Conservation (phyloP, 2,888 invertebrate genomes). For the Thyatira batis region DNA sequence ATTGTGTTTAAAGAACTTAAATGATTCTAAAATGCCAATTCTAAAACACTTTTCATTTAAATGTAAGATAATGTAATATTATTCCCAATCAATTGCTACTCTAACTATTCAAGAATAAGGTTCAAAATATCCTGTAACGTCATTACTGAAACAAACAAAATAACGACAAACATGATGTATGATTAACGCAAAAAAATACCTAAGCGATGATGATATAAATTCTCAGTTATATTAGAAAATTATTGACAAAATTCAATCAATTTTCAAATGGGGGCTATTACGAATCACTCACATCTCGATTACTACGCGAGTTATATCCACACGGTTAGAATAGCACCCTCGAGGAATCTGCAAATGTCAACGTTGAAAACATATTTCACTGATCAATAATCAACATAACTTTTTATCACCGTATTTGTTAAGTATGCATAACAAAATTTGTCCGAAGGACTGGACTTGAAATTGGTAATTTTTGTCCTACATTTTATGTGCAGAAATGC, state of each 20-base stretch:
- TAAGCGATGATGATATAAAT: neutral
- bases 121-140: too few species aligned
- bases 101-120: too few species aligned
- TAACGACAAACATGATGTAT: neutral
- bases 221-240: too few species aligned
- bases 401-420: neutral
- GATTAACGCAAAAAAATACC: neutral
- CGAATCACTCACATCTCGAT: constrained; percentile 2
- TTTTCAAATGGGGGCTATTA: neutral
- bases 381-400: constrained; percentile 17
- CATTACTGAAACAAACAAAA: too few species aligned
- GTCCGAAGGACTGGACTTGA: neutral
- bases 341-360: constrained; percentile 7
- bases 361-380: constrained; percentile 1
- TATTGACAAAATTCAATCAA: neutral
- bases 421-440: too few species aligned
- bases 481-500: too few species aligned
- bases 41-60: too few species aligned
- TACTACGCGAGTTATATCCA: constrained; percentile 3
- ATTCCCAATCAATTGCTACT: too few species aligned
- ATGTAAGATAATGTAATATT: too few species aligned
- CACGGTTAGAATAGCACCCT: constrained; percentile 9
- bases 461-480: too few species aligned
- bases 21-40: too few species aligned
- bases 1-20: too few species aligned